A percentile compares a stretch with the other conserved stretches of the same genome.
Evolutionary conservation across 2,797 vertebrate genomes (phyloP).

Genomic region (Pitangus sulphuratus): DNA sequence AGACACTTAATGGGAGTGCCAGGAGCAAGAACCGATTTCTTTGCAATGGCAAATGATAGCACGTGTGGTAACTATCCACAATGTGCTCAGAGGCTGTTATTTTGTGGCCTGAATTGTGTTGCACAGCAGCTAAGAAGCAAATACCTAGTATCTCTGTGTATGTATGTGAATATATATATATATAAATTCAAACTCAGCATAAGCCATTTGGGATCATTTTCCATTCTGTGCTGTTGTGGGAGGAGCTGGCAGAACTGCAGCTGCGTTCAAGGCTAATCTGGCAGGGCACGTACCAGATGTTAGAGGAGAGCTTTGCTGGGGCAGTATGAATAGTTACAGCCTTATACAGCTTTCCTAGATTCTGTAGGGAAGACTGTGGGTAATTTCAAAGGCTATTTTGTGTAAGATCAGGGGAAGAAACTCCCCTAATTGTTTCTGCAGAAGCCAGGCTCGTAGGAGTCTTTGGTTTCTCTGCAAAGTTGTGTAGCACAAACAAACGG

Average conservation of each 20-base stretch:
- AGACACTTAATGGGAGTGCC: background rate
- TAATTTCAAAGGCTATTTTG: background rate
- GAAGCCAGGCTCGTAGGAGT: background rate
- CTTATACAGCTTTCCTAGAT: background rate
- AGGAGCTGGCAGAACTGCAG: constrained; percentile 58
- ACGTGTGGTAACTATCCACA: background rate
- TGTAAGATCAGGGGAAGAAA: background rate
- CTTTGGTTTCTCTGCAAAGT: background rate
- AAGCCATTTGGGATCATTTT: constrained; percentile 55
- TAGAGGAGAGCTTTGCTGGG: constrained; percentile 8
- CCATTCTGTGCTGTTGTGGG: constrained; percentile 68
- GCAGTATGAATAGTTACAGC: background rate
- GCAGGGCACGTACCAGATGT: constrained; percentile 69
- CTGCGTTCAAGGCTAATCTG: constrained; percentile 67
- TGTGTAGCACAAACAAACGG: background rate
- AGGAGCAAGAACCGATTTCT: background rate
- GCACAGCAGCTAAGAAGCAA: background rate
- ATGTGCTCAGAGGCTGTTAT: background rate
- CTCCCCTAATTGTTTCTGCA: background rate
- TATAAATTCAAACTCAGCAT: constrained; percentile 24
- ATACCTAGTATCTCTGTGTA: background rate
- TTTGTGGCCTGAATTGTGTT: background rate
- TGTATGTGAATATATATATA: background rate
- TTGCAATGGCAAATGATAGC: background rate
- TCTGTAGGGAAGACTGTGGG: background rate